These are phyloP conservation scores for Acyrthosiphon pisum DNA, from an alignment of 1,140 invertebrate species.

Conservation along the genomic window DNA sequence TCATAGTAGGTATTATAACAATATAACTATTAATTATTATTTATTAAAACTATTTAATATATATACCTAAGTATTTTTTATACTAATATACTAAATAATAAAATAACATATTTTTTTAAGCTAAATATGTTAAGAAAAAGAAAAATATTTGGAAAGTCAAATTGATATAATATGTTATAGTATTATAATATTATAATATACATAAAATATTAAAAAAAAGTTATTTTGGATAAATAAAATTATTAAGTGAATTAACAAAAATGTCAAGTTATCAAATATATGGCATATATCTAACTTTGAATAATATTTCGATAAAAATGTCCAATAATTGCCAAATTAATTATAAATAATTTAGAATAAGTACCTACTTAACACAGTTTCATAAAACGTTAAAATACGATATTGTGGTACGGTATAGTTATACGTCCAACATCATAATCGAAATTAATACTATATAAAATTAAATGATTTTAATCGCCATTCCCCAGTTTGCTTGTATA, in stretches of 20 bases:
- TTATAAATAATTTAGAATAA: background rate
- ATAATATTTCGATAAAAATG: background rate
- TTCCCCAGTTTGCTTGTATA: too few relatives aligned
- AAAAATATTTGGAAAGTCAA: background rate
- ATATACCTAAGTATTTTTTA: too few relatives aligned
- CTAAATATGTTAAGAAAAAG: too few relatives aligned
- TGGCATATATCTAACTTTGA: background rate
- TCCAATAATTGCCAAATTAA: background rate
- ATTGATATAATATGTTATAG: background rate
- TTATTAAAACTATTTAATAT: too few relatives aligned
- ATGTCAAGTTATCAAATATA: background rate
- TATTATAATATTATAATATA: background rate
- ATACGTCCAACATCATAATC: background rate
- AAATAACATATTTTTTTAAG: too few relatives aligned
- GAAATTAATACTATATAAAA: background rate
- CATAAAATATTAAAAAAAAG: background rate
- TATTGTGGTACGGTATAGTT: background rate
- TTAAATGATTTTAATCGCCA: too few relatives aligned
- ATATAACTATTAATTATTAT: too few relatives aligned
- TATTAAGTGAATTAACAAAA: background rate
- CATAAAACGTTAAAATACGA: background rate
- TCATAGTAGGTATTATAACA: too few relatives aligned
- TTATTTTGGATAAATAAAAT: background rate
- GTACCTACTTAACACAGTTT: background rate
- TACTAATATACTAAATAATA: too few relatives aligned